Percentiles rank a stretch among this genome's conserved stretches.
Conservation (phyloP, 2,113 vertebrate genomes). For the Etheostoma cragini region DNA sequence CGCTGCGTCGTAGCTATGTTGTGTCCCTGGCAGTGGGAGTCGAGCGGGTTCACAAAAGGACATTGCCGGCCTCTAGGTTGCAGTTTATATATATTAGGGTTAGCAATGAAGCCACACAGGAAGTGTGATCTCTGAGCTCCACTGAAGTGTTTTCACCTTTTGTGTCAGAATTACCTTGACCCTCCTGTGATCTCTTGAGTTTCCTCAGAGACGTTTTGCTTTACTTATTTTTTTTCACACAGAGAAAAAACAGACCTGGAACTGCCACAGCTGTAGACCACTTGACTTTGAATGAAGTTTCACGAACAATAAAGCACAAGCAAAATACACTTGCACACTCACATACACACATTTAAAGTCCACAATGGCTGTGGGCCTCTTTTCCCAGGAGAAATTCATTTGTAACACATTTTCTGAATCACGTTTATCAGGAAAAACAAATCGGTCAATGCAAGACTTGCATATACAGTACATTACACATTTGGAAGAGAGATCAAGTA, state of each 20-base stretch:
- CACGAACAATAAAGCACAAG: conserved; percentile 15
- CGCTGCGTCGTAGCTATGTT: conserved; percentile 2
- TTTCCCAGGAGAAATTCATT: conserved; percentile 40
- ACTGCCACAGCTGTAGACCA: conserved; percentile 37
- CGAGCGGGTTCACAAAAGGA: conserved; percentile 40
- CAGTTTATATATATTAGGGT: conserved; percentile 27
- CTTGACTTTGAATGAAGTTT: conserved; percentile 45
- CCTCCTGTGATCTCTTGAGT: conserved; percentile 18
- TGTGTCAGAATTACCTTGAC: conserved; percentile 50
- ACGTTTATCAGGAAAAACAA: conserved; percentile 66
- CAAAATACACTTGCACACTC: neutral
- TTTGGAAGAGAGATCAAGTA: conserved; percentile 51
- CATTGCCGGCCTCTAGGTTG: conserved; percentile 3
- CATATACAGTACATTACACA: conserved; percentile 65
- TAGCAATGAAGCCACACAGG: conserved; percentile 27
- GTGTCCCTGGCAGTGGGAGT: conserved; percentile 29
- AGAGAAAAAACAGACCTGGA: neutral
- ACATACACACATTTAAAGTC: neutral
- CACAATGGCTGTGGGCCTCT: conserved; percentile 27
- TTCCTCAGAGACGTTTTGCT: conserved; percentile 22
- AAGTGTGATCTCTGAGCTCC: conserved; percentile 40
- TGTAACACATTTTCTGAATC: conserved; percentile 64
- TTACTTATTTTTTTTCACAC: conserved; percentile 10
- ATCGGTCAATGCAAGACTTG: conserved; percentile 37
- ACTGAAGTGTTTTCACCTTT: conserved; percentile 50